A percentile compares a stretch with the other conserved stretches of the same genome.
Conservation (phyloP, 2,888 invertebrate genomes). For the Metalampra italica region DNA sequence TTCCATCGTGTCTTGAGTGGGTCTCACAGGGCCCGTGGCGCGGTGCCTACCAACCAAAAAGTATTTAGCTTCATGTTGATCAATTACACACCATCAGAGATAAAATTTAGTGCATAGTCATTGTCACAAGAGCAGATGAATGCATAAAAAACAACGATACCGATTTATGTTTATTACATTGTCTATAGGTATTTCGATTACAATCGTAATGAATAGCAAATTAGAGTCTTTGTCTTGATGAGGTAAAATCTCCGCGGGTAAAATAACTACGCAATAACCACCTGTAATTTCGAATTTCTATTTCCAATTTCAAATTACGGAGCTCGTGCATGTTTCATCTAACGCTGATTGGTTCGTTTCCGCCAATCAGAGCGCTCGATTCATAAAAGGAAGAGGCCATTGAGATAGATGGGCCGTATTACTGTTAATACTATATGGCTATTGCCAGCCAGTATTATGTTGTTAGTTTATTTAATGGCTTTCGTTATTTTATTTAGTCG, state of each 20-base stretch:
- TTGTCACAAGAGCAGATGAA: too few relatives aligned
- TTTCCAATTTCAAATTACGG: slow-evolving; percentile 50
- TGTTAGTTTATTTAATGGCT: slow-evolving; percentile 16
- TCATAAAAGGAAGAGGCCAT: slow-evolving; percentile 42
- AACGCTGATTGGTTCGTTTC: slow-evolving; percentile 15
- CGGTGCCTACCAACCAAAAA: too few relatives aligned
- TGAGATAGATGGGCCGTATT: slow-evolving; percentile 34
- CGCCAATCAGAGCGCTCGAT: slow-evolving; percentile 31
- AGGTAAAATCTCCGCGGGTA: too few relatives aligned
- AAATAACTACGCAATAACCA: slow-evolving; percentile 35
- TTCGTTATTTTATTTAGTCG: not conserved
- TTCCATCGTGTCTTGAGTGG: too few relatives aligned
- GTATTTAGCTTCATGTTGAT: too few relatives aligned
- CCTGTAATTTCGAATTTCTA: slow-evolving; percentile 43
- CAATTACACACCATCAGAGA: too few relatives aligned
- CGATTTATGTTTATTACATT: too few relatives aligned
- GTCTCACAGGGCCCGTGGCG: too few relatives aligned
- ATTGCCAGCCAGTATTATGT: slow-evolving; percentile 15
- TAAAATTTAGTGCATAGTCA: too few relatives aligned
- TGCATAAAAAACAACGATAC: too few relatives aligned
- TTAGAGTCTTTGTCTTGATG: slow-evolving; percentile 30
- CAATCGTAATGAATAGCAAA: slow-evolving; percentile 16
- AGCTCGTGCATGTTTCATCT: slow-evolving; percentile 25
- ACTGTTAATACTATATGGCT: slow-evolving; percentile 27
- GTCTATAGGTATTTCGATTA: too few relatives aligned